These are phyloP conservation scores for Limnephilus auricula DNA, from an alignment of 2,888 invertebrate genomes.

Conservation along the genomic window DNA sequence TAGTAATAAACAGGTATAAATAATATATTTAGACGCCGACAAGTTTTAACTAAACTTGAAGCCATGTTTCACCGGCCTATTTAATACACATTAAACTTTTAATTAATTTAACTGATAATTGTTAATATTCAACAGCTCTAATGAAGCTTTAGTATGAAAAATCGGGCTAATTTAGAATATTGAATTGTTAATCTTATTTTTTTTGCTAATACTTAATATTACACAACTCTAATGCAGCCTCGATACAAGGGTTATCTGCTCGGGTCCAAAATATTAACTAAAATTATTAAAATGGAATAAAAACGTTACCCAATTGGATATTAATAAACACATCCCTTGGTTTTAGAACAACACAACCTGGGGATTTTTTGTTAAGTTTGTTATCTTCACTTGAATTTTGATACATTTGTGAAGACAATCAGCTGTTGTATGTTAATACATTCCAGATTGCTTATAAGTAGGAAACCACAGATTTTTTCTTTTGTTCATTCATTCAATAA, in stretches of 20 bases:
- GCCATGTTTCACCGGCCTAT: not conserved
- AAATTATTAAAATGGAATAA: not conserved
- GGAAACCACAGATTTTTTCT: not conserved
- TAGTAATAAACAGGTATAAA: not conserved
- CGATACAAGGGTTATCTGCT: not conserved
- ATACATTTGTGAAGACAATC: not conserved
- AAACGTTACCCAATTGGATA: not conserved
- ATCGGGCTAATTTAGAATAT: too few species aligned
- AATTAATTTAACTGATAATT: too few species aligned
- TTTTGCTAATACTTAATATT: not conserved
- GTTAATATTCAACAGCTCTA: too few species aligned
- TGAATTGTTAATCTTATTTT: too few species aligned
- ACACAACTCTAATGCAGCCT: not conserved
- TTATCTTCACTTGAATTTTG: not conserved
- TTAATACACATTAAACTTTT: too few species aligned
- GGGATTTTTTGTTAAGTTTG: not conserved
- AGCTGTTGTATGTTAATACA: not conserved
- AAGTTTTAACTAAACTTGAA: not conserved
- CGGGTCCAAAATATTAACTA: not conserved
- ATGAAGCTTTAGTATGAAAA: too few species aligned
- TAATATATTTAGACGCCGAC: not conserved
- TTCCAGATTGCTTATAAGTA: not conserved
- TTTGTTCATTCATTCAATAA: not conserved
- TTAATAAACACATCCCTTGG: not conserved
- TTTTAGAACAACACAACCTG: not conserved